These are phyloP conservation scores for Linepithema humile DNA, from an alignment of 1,140 invertebrate genomes.

Conservation along the genomic window DNA sequence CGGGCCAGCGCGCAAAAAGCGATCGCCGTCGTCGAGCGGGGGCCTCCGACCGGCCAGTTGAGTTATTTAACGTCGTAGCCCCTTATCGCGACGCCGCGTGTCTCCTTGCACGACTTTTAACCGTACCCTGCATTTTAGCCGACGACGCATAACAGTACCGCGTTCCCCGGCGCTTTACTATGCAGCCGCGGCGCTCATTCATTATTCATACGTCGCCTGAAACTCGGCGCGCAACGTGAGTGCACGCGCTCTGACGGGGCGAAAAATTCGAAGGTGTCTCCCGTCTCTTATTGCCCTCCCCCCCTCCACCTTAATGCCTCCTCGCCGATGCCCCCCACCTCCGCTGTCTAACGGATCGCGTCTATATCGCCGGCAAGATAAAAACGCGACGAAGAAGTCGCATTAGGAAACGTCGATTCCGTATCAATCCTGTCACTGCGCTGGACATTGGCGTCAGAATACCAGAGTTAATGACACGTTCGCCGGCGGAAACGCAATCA, in stretches of 20 bases:
- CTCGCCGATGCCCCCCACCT: no score
- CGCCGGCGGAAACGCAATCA: not conserved
- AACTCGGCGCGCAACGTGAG: slow-evolving; percentile 75
- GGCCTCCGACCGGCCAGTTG: slow-evolving; percentile 16
- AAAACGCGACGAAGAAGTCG: not conserved
- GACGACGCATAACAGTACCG: slow-evolving; percentile 70
- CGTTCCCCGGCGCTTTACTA: slow-evolving; percentile 70
- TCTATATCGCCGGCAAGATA: not conserved
- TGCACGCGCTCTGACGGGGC: slow-evolving; percentile 74
- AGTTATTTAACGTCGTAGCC: slow-evolving; percentile 63
- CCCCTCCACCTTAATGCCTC: slow-evolving; percentile 4
- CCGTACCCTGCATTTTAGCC: slow-evolving; percentile 59
- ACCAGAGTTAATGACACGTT: slow-evolving; percentile 20
- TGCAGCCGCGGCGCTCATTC: slow-evolving; percentile 71
- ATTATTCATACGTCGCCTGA: slow-evolving; percentile 78
- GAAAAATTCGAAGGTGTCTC: slow-evolving; percentile 74
- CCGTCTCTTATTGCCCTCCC: not conserved
- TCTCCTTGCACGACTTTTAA: slow-evolving; percentile 69
- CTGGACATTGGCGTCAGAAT: not conserved
- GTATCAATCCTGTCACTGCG: not conserved
- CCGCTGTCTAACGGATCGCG: slow-evolving; percentile 39
- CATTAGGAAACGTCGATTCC: not conserved
- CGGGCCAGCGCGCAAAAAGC: slow-evolving; percentile 51
- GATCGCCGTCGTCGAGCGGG: slow-evolving; percentile 16
- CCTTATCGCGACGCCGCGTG: slow-evolving; percentile 46